Conservation (phyloP, 1,140 invertebrate genomes). For the Hydropsyche tenuis region DNA sequence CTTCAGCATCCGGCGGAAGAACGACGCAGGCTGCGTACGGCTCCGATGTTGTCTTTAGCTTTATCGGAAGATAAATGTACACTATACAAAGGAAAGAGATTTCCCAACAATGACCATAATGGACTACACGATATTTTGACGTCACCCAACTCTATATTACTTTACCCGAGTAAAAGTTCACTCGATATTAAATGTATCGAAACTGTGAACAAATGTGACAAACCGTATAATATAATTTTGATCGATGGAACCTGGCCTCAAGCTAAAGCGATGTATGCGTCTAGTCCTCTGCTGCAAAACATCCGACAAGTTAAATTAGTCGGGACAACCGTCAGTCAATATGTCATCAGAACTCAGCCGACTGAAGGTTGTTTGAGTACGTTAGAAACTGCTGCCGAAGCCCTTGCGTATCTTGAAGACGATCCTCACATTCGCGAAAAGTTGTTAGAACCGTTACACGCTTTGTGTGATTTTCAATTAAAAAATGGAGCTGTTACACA, state of each 20-base stretch:
- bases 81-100: slow-evolving; percentile 83
- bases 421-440: slow-evolving; percentile 69
- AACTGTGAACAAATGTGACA: slow-evolving; percentile 53
- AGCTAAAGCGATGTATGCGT: slow-evolving; percentile 84
- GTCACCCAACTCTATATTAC: slow-evolving; percentile 74
- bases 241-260: slow-evolving; percentile 96
- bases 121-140: slow-evolving; percentile 71
- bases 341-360: slow-evolving; percentile 92
- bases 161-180: slow-evolving; percentile 83
- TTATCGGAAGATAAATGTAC: slow-evolving; percentile 77
- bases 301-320: slow-evolving; percentile 80
- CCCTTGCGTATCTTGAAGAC: slow-evolving; percentile 78
- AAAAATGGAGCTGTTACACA: slow-evolving; percentile 90
- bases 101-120: slow-evolving; percentile 73
- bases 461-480: slow-evolving; percentile 85
- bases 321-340: slow-evolving; percentile 76
- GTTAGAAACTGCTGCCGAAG: slow-evolving; percentile 86
- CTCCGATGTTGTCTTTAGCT: slow-evolving; percentile 83
- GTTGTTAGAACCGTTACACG: slow-evolving; percentile 79
- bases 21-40: slow-evolving; percentile 85
- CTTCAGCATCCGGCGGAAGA: slow-evolving; percentile 94
- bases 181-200: slow-evolving; percentile 66
- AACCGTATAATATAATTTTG: slow-evolving; percentile 80
- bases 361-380: slow-evolving; percentile 91
- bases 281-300: slow-evolving; percentile 70